These are phyloP conservation scores for Macaria liturata DNA, from an alignment of 2,888 invertebrate species.

Conservation along the genomic window DNA sequence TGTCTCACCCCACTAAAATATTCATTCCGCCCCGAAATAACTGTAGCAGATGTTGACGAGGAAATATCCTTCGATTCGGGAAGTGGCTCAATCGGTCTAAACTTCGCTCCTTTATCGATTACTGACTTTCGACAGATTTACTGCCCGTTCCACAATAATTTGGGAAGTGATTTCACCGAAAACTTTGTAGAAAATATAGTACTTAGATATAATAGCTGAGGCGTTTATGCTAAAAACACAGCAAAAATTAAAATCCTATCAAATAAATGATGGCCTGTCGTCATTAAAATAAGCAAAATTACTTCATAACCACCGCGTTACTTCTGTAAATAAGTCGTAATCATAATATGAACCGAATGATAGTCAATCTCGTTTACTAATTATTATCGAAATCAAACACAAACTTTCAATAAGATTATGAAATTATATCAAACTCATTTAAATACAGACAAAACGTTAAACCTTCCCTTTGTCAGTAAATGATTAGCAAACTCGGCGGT, in stretches of 20 bases:
- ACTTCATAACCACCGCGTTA: too few species aligned
- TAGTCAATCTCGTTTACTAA: too few species aligned
- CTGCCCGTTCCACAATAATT: conserved; percentile 6
- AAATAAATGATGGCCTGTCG: too few species aligned
- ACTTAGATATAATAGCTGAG: too few species aligned
- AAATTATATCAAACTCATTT: conserved; percentile 13
- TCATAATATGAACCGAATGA: too few species aligned
- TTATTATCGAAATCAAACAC: too few species aligned
- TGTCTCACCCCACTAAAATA: conserved; percentile 46
- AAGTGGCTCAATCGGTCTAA: conserved; percentile 36
- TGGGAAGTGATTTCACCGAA: too few species aligned
- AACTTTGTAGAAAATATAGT: too few species aligned
- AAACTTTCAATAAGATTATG: neutral
- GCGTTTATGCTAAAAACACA: too few species aligned
- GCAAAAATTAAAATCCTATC: too few species aligned
- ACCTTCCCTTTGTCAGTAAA: conserved; percentile 20
- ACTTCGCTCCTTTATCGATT: conserved; percentile 37
- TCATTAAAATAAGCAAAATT: too few species aligned
- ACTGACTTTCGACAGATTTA: conserved; percentile 1
- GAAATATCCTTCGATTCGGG: conserved; percentile 40
- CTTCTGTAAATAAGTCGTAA: too few species aligned
- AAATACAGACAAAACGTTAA: conserved; percentile 14
- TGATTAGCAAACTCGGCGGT: conserved; percentile 19
- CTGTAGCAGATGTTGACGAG: conserved; percentile 32
- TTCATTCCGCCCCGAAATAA: conserved; percentile 41